A percentile compares a stretch with the other conserved stretches of the same genome.
Evolutionary conservation across 1,140 invertebrate species (phyloP).

Genomic region (Centruroides vittatus): DNA sequence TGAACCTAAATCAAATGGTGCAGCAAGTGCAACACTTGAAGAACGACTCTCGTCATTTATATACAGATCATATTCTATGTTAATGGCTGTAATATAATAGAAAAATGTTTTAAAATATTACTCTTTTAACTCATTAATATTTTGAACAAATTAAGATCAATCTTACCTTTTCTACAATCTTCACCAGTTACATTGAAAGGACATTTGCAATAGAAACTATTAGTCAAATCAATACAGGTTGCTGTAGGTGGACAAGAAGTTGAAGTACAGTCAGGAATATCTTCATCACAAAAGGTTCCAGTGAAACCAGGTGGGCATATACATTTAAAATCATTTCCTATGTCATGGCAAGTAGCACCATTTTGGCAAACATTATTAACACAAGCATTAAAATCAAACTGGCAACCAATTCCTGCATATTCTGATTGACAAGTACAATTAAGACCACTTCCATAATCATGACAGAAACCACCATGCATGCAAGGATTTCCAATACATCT

Average conservation of each 20-base stretch:
- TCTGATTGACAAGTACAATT: conserved; percentile 82
- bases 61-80: conserved; percentile 89
- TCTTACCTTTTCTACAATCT: conserved; percentile 81
- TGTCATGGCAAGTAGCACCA: conserved; percentile 75
- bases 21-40: conserved; percentile 72
- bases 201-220: conserved; percentile 87
- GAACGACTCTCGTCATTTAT: conserved; percentile 70
- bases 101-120: conserved; percentile 3
- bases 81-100: conserved; percentile 50
- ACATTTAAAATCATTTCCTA: conserved; percentile 69
- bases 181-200: conserved; percentile 92
- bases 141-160: not conserved
- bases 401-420: conserved; percentile 75
- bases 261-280: conserved; percentile 82
- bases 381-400: conserved; percentile 76
- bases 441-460: conserved; percentile 85
- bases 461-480: conserved; percentile 84
- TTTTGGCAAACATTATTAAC: conserved; percentile 70
- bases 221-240: conserved; percentile 82
- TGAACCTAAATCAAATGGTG: conserved; percentile 67
- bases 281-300: conserved; percentile 78
- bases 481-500: conserved; percentile 90
- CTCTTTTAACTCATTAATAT: too few relatives aligned
- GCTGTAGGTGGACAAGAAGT: conserved; percentile 88
- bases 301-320: conserved; percentile 69